phyloP scores from a whole-genome alignment of 2,888 invertebrate species.

The Eucera pruinosa region DNA sequence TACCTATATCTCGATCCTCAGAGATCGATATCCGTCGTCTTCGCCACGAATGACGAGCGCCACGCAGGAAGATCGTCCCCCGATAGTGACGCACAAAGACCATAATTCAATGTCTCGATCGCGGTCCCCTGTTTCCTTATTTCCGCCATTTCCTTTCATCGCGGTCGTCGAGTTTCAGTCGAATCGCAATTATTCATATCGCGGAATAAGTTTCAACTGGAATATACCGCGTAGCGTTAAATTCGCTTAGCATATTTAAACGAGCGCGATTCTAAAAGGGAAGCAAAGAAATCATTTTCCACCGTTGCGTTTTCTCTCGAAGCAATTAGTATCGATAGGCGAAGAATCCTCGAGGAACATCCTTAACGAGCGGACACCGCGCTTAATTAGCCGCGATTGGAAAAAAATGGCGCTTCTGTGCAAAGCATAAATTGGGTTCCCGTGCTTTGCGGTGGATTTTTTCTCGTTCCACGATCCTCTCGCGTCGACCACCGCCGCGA shows the following conservation, averaged over 20 bases:
- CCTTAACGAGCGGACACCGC: constrained; percentile 31
- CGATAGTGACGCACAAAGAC: constrained; percentile 48
- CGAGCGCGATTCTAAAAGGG: neutral
- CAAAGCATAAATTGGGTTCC: constrained; percentile 37
- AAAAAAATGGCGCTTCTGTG: neutral
- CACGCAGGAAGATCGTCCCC: constrained; percentile 33
- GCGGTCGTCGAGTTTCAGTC: no score
- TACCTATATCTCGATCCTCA: constrained; percentile 56
- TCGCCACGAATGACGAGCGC: constrained; percentile 47
- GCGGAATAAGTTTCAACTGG: no score
- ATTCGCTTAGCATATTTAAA: no score
- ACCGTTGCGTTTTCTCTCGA: neutral
- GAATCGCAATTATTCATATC: no score
- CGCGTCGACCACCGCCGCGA: constrained; percentile 27
- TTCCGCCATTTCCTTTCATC: neutral
- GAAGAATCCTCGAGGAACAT: neutral
- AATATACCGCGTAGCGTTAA: no score
- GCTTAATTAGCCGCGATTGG: constrained; percentile 22
- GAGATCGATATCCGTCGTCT: constrained; percentile 58
- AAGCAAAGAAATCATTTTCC: constrained; percentile 9
- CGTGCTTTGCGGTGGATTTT: neutral
- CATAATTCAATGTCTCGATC: constrained; percentile 50
- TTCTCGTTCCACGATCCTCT: constrained; percentile 24
- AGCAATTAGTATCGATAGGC: constrained; percentile 33
- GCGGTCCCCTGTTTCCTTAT: constrained; percentile 25